Base-by-base conservation (phyloP, 92 coral and sea anemone species). In the Umimayanthus chanpuru region DNA sequence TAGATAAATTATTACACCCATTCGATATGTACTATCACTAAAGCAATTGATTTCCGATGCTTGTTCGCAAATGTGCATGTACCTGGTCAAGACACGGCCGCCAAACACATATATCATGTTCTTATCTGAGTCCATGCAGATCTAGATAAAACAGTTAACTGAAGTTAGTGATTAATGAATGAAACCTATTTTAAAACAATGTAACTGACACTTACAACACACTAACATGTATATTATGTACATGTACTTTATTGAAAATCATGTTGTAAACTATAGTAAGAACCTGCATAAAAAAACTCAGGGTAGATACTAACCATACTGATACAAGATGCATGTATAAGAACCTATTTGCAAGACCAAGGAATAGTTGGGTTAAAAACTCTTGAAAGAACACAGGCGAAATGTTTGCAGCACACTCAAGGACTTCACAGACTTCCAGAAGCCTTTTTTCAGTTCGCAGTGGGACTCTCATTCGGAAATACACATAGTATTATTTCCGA, bases 71-170 rank as follows among this genome's bases (percentile, higher is more conserved):
- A 68, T 12, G 15, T 36, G 14, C 44, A 77, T 26, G 74, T 76
- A 96, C 98, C 95, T 96, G 58, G 95, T 89, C 40, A 96, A 85
- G 20, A 96, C 94, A 82, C 99, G 99, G 18, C 99, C 99, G 38
- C 99, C 99, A 93, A 96, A 96, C 41, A 96, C 91, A 72, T 92
- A 93, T 49, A 95, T 94, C 50, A 93, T 95, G 73, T 95, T 95
- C 73, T 91, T 96, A 25, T 93, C 96, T 12, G 91, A 91, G 77
- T 96, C 98, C 80, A 96, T 94, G 68, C 99, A 96, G 83, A 96
- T 94, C 99, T 96, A 70, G 3, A 39, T 0, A 65, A 81, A 81
- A 55, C 4, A 18, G 28, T 50, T 49, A 41, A 53, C 4, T 43
- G 80, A 21, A 41, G 80, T 76, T 76, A 77, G 56, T 76, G 56